Percentiles rank a stretch among this genome's conserved stretches.
These are phyloP conservation scores for Meda fulgida DNA, from an alignment of 2,797 vertebrate genomes.

Conservation along the genomic window DNA sequence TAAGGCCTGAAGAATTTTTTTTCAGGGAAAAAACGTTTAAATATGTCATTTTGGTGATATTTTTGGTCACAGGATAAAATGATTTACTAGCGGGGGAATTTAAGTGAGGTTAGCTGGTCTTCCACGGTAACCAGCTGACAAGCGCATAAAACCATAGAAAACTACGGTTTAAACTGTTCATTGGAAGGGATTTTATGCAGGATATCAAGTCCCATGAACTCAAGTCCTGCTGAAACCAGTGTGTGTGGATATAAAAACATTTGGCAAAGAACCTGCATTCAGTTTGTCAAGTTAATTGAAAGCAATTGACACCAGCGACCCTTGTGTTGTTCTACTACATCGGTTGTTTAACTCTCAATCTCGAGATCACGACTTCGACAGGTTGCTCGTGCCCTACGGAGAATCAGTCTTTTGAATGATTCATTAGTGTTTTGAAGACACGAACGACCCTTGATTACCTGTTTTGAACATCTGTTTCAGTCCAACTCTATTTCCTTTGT, in stretches of 20 bases:
- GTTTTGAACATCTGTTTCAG: slow-evolving; percentile 34
- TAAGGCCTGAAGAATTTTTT: no score
- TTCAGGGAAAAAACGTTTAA: no score
- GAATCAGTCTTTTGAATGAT: slow-evolving; percentile 20
- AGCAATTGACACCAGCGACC: neutral
- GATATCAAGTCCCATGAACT: neutral
- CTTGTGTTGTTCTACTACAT: slow-evolving; percentile 7
- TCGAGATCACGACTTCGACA: neutral
- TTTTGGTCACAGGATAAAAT: no score
- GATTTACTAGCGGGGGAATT: no score
- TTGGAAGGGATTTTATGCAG: neutral
- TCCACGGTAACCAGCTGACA: no score
- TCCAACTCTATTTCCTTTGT: slow-evolving; percentile 14
- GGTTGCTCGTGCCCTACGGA: neutral
- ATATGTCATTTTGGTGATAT: no score
- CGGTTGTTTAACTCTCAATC: slow-evolving; percentile 5
- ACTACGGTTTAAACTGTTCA: neutral
- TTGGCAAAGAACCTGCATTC: neutral
- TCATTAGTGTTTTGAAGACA: slow-evolving; percentile 30
- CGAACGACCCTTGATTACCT: slow-evolving; percentile 30
- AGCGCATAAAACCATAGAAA: neutral
- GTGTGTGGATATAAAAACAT: neutral
- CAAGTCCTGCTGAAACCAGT: neutral
- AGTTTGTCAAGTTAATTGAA: neutral
- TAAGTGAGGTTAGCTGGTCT: no score